A percentile compares a stretch with the other conserved stretches of the same genome.
Conservation (phyloP, 2,797 vertebrate species). For the Premnoplex brunnescens region DNA sequence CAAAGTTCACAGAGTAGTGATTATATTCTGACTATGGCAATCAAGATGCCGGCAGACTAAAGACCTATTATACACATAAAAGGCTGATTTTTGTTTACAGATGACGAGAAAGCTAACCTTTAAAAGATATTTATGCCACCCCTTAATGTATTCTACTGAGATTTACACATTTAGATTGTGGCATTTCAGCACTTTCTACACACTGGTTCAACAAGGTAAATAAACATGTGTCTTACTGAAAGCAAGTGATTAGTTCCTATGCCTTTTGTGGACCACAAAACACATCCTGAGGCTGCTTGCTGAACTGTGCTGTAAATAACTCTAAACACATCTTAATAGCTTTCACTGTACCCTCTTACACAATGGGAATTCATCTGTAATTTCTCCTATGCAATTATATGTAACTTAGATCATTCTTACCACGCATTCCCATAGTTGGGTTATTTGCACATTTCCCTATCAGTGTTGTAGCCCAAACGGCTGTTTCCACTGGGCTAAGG, state of each 20-base stretch:
- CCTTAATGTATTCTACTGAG: background rate
- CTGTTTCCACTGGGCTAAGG: background rate
- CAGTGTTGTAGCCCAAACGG: background rate
- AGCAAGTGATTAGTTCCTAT: background rate
- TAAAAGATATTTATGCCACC: background rate
- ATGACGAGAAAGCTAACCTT: background rate
- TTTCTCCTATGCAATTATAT: background rate
- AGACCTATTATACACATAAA: background rate
- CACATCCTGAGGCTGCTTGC: background rate
- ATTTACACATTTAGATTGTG: background rate
- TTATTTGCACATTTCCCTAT: background rate
- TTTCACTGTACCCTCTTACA: background rate
- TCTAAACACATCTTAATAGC: fast-evolving
- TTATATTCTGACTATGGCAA: background rate
- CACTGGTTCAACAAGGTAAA: background rate
- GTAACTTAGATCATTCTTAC: background rate
- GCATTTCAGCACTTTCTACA: background rate
- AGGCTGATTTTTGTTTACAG: background rate
- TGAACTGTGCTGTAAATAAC: background rate
- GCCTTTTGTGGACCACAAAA: background rate
- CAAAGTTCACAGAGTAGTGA: conserved; percentile 9
- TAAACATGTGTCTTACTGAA: background rate
- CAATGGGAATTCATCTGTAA: background rate
- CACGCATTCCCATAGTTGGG: background rate
- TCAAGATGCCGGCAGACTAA: background rate